phyloP scores from a whole-genome alignment of 2,888 invertebrate genomes.

The Noctua janthe region DNA sequence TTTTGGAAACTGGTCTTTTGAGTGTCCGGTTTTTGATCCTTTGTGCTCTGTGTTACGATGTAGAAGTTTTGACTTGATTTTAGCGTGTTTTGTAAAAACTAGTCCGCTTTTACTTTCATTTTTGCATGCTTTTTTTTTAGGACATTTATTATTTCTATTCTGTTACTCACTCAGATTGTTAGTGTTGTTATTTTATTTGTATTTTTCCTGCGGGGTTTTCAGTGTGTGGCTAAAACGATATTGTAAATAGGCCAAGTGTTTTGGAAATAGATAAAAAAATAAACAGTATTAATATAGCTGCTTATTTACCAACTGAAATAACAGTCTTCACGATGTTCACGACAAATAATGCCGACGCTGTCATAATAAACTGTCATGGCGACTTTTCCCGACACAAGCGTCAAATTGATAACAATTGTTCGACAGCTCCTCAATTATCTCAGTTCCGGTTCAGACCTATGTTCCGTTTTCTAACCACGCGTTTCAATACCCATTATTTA shows the following conservation, averaged over 20 bases:
- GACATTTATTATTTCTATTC: not conserved
- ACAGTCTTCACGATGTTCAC: conserved; percentile 4
- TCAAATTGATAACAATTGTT: conserved; percentile 55
- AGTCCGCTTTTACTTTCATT: not conserved
- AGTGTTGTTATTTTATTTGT: not conserved
- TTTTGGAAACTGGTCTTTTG: conserved; percentile 44
- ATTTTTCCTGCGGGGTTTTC: not conserved
- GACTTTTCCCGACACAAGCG: conserved; percentile 55
- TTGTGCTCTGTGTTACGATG: conserved; percentile 12
- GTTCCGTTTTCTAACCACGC: conserved; percentile 72
- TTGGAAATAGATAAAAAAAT: not conserved
- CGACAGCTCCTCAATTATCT: conserved; percentile 46
- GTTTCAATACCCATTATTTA: conserved; percentile 68
- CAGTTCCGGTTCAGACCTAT: conserved; percentile 45
- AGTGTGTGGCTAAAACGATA: not conserved
- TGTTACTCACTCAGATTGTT: not conserved
- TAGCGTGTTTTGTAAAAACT: conserved; percentile 13
- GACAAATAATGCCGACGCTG: conserved; percentile 2
- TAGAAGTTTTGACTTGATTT: conserved; percentile 7
- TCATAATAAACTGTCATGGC: conserved; percentile 33
- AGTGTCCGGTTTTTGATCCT: conserved; percentile 29
- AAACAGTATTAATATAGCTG: not conserved
- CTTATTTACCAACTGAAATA: conserved; percentile 13
- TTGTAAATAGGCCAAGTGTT: not conserved
- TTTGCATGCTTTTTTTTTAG: not conserved